Conservation (phyloP, 2,888 invertebrate genomes). For the Rhorus exstirpatorius region DNA sequence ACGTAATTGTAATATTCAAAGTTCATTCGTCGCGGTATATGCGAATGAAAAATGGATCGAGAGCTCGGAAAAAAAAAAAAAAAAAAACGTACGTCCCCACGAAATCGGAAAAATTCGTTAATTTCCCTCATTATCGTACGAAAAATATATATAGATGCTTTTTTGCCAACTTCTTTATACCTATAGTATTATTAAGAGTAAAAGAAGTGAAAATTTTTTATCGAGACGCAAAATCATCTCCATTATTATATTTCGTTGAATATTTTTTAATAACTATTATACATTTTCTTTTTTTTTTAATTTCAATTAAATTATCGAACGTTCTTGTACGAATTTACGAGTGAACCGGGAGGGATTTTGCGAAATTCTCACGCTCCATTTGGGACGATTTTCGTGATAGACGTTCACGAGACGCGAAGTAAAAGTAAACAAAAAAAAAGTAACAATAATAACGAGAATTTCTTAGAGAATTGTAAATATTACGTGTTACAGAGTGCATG, state of each 20-base stretch:
- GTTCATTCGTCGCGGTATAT: slow-evolving; percentile 26
- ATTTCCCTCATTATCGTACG: background rate
- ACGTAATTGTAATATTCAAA: slow-evolving; percentile 20
- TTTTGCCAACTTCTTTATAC: slow-evolving; percentile 62
- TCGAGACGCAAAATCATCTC: slow-evolving; percentile 22
- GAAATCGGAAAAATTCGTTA: slow-evolving; percentile 22
- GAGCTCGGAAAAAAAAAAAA: too few species aligned
- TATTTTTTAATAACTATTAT: slow-evolving; percentile 58
- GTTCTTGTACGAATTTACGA: slow-evolving; percentile 39
- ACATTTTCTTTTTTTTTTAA: slow-evolving; percentile 19
- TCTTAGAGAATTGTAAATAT: slow-evolving; percentile 66
- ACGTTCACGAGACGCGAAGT: slow-evolving; percentile 9
- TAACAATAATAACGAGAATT: slow-evolving; percentile 48
- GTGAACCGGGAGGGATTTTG: slow-evolving; percentile 18
- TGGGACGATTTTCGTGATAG: slow-evolving; percentile 27
- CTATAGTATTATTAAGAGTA: slow-evolving; percentile 64
- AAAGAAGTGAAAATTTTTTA: slow-evolving; percentile 37
- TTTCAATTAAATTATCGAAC: slow-evolving; percentile 43
- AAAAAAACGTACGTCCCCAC: background rate
- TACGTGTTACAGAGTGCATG: slow-evolving; percentile 36
- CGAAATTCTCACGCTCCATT: slow-evolving; percentile 18
- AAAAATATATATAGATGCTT: slow-evolving; percentile 27
- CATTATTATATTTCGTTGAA: slow-evolving; percentile 46
- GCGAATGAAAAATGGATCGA: slow-evolving; percentile 18
- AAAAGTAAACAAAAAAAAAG: slow-evolving; percentile 1